Evolutionary conservation across 1,140 invertebrate species (phyloP).

Genomic region (Cardiocondyla obscurior): DNA sequence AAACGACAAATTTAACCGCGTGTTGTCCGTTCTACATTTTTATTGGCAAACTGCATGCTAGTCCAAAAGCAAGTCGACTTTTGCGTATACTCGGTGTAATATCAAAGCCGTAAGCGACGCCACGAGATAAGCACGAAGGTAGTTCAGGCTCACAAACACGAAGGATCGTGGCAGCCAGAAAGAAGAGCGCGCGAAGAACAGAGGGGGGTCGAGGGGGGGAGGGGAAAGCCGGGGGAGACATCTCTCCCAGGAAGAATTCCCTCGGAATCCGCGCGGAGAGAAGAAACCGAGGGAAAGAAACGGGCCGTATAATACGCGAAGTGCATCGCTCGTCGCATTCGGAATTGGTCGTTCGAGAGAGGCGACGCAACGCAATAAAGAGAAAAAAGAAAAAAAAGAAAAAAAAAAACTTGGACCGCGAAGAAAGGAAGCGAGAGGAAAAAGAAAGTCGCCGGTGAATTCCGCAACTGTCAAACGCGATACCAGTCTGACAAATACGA

Average conservation of each 20-base stretch:
- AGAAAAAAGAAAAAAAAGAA: background rate
- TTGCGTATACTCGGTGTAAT: background rate
- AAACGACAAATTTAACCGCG: background rate
- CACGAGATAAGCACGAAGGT: conserved; percentile 13
- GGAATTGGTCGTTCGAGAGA: conserved; percentile 4
- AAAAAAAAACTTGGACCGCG: background rate
- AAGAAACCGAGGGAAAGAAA: conserved; percentile 24
- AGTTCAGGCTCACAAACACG: background rate
- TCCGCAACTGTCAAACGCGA: background rate
- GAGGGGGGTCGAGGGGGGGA: no score
- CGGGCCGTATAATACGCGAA: conserved; percentile 29
- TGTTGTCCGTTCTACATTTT: no score
- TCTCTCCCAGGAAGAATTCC: conserved; percentile 78
- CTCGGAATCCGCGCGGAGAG: conserved; percentile 49
- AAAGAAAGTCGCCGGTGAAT: background rate
- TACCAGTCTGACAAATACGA: background rate
- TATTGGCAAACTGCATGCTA: no score
- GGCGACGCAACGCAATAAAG: background rate
- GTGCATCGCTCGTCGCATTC: conserved; percentile 15
- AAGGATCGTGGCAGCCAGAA: background rate
- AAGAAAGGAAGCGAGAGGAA: background rate
- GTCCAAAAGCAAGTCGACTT: background rate
- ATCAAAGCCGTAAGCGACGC: background rate
- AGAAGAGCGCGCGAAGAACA: background rate
- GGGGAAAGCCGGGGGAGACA: conserved; percentile 36